Evolutionary conservation across 2,113 vertebrate genomes (phyloP).

Genomic region (Oxyruncus cristatus): DNA sequence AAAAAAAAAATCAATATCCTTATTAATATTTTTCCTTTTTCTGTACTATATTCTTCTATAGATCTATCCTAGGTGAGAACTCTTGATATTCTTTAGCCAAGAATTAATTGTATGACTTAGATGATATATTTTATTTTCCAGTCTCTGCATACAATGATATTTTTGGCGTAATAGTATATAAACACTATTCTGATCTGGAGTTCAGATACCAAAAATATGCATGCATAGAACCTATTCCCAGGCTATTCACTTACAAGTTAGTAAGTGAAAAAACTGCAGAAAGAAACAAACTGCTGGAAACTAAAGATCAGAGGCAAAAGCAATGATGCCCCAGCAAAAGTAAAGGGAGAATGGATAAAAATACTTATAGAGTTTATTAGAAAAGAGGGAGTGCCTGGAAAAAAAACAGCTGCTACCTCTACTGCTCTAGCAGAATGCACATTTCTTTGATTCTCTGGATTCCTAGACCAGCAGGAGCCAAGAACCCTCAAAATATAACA

Average conservation of each 20-base stretch:
- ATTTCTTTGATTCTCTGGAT: constrained; percentile 26
- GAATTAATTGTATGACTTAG: not conserved
- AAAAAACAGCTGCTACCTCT: constrained; percentile 15
- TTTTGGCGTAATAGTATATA: not conserved
- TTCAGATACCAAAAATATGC: not conserved
- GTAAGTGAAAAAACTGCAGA: not conserved
- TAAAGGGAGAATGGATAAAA: not conserved
- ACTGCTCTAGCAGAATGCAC: not conserved
- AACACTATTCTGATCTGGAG: not conserved
- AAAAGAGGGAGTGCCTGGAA: not conserved
- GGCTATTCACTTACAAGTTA: not conserved
- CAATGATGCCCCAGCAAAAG: not conserved
- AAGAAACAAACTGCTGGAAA: not conserved
- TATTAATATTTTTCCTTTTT: not conserved
- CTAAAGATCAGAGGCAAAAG: not conserved
- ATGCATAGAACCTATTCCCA: not conserved
- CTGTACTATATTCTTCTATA: not conserved
- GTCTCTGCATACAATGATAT: not conserved
- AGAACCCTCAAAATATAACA: not conserved
- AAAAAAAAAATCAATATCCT: not conserved
- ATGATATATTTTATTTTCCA: not conserved
- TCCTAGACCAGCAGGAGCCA: constrained; percentile 2
- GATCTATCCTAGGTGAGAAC: not conserved
- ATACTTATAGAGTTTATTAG: not conserved
- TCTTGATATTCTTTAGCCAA: not conserved